phyloP scores from a whole-genome alignment of 2,888 invertebrate species.

The Ochropleura leucogaster region DNA sequence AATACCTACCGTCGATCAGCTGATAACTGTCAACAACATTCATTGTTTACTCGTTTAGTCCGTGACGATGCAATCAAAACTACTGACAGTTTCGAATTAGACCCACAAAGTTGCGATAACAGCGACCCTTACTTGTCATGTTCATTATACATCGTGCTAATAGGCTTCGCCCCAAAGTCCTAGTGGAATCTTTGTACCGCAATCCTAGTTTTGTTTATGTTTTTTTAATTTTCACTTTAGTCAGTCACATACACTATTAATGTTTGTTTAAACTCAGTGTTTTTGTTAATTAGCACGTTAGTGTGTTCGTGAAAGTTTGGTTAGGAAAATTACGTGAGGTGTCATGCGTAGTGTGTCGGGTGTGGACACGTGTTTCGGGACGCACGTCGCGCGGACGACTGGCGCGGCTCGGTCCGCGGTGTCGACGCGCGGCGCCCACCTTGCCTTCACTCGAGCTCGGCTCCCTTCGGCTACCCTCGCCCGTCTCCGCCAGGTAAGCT shows the following conservation, averaged over 20 bases:
- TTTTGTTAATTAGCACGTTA: constrained; percentile 47
- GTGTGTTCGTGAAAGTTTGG: constrained; percentile 70
- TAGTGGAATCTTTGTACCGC: constrained; percentile 41
- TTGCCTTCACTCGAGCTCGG: constrained; percentile 70
- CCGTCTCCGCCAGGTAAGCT: constrained; percentile 78
- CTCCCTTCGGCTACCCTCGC: constrained; percentile 73
- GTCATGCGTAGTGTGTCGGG: constrained; percentile 68
- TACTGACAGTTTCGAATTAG: constrained; percentile 63
- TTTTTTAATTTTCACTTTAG: constrained; percentile 55
- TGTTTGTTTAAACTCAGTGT: constrained; percentile 32
- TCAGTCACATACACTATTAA: constrained; percentile 61
- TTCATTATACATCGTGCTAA: constrained; percentile 64
- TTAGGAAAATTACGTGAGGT: constrained; percentile 69
- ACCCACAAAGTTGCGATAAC: constrained; percentile 61
- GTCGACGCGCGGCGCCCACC: constrained; percentile 68
- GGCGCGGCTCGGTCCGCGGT: constrained; percentile 61
- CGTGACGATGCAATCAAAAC: constrained; percentile 62
- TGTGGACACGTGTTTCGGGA: constrained; percentile 63
- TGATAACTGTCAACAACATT: constrained; percentile 68
- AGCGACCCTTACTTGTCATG: constrained; percentile 64
- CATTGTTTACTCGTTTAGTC: constrained; percentile 60
- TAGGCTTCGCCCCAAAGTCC: constrained; percentile 56
- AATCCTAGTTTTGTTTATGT: constrained; percentile 23
- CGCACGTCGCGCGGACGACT: constrained; percentile 81
- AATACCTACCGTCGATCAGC: constrained; percentile 70